Conservation (phyloP, 2,113 vertebrate species). For the Scomber scombrus region DNA sequence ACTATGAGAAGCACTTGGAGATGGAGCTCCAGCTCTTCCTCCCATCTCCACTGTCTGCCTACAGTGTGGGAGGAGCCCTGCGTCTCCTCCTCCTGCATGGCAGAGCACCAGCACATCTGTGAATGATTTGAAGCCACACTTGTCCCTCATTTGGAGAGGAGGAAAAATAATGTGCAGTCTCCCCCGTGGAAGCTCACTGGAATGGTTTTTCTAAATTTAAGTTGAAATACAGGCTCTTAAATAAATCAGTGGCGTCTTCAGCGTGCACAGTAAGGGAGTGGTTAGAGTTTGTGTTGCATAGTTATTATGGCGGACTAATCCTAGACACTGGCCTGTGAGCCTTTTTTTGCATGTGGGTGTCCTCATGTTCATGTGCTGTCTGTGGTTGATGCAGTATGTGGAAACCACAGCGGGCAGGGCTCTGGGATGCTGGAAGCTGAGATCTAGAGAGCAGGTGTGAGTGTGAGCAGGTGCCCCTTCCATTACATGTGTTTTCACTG, state of each 20-base stretch:
- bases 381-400: constrained; percentile 39
- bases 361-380: constrained; percentile 33
- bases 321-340: constrained; percentile 54
- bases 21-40: constrained; percentile 65
- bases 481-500: neutral
- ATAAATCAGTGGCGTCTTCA: constrained; percentile 55
- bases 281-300: constrained; percentile 58
- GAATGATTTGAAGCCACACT: constrained; percentile 74
- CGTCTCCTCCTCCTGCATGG: constrained; percentile 60
- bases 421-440: constrained; percentile 26
- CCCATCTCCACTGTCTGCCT: constrained; percentile 53
- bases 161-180: constrained; percentile 44
- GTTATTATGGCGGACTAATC: constrained; percentile 75
- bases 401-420: constrained; percentile 21
- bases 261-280: constrained; percentile 56
- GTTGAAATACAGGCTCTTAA: constrained; percentile 60
- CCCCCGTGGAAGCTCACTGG: constrained; percentile 38
- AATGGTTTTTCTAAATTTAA: constrained; percentile 66
- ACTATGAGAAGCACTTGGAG: constrained; percentile 57
- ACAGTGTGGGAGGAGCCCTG: constrained; percentile 55
- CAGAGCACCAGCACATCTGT: constrained; percentile 78
- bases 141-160: constrained; percentile 50
- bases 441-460: constrained; percentile 5
- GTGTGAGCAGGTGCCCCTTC: constrained; percentile 20
- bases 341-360: constrained; percentile 57